phyloP scores from a whole-genome alignment of 2,888 invertebrate species.

The Lasius fuliginosus region DNA sequence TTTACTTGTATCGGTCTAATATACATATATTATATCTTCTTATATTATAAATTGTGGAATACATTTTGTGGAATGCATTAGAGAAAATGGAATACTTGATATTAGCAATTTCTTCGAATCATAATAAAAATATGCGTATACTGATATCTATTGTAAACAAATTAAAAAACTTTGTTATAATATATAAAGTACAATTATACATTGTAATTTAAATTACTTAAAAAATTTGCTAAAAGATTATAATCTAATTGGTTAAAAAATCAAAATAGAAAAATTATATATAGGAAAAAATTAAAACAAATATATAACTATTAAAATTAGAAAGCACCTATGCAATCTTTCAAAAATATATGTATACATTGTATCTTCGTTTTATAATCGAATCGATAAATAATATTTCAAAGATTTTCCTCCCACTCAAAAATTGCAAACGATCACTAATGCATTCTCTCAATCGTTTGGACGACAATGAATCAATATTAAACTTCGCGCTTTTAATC shows the following conservation, averaged over 20 bases:
- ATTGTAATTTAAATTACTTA: no score
- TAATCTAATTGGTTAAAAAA: not conserved
- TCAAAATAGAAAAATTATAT: not conserved
- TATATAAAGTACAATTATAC: not conserved
- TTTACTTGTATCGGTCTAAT: no score
- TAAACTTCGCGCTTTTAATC: slow-evolving; percentile 36
- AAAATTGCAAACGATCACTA: not conserved
- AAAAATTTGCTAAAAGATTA: not conserved
- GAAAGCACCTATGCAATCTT: not conserved
- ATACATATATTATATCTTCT: no score
- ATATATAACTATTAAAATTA: not conserved
- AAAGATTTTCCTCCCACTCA: not conserved
- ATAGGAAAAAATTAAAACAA: not conserved
- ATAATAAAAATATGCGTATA: no score
- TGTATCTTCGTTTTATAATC: not conserved
- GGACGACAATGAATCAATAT: slow-evolving; percentile 26
- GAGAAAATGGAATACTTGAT: no score
- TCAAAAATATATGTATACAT: no score
- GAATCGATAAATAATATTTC: not conserved
- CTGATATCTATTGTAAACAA: no score
- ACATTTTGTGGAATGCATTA: no score
- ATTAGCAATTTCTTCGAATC: no score
- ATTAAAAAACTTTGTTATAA: not conserved
- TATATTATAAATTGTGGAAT: no score
- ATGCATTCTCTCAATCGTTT: not conserved